Conservation (phyloP, 2,888 invertebrate species). For the Endotricha flammealis region DNA sequence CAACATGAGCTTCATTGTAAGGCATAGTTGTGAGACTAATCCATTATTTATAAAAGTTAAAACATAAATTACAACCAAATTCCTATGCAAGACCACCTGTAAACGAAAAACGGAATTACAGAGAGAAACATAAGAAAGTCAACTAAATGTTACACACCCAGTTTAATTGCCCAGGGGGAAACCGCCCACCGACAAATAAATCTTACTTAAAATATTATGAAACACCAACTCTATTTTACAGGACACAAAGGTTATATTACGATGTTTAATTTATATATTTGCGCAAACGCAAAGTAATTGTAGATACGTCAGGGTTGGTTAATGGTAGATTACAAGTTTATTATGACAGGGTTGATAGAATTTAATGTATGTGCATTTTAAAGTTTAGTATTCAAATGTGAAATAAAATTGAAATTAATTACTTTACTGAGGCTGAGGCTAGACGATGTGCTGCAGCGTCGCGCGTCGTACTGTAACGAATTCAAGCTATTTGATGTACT, state of each 20-base stretch:
- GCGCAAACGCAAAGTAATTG: slow-evolving; percentile 25
- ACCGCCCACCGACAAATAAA: slow-evolving; percentile 24
- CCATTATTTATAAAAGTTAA: too few relatives aligned
- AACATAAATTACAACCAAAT: not conserved
- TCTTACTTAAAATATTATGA: slow-evolving; percentile 15
- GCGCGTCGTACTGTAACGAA: too few relatives aligned
- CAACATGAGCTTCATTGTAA: too few relatives aligned
- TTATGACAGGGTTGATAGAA: slow-evolving; percentile 2
- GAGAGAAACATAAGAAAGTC: slow-evolving; percentile 13
- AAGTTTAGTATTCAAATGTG: not conserved
- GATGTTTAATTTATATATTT: not conserved
- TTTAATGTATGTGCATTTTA: not conserved
- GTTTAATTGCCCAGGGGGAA: slow-evolving; percentile 38
- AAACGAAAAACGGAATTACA: not conserved
- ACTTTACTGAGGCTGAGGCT: too few relatives aligned
- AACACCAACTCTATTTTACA: not conserved
- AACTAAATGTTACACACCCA: slow-evolving; percentile 26
- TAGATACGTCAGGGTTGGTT: slow-evolving; percentile 27
- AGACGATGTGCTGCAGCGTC: too few relatives aligned
- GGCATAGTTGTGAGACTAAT: too few relatives aligned
- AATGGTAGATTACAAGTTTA: slow-evolving; percentile 2
- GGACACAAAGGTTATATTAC: not conserved
- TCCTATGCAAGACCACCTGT: not conserved
- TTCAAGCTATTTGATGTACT: too few relatives aligned
- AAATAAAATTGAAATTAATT: too few relatives aligned